Percentiles rank a stretch among this genome's conserved stretches.
phyloP scores from a whole-genome alignment of 2,797 vertebrate species.

The Lacerta viridis region DNA sequence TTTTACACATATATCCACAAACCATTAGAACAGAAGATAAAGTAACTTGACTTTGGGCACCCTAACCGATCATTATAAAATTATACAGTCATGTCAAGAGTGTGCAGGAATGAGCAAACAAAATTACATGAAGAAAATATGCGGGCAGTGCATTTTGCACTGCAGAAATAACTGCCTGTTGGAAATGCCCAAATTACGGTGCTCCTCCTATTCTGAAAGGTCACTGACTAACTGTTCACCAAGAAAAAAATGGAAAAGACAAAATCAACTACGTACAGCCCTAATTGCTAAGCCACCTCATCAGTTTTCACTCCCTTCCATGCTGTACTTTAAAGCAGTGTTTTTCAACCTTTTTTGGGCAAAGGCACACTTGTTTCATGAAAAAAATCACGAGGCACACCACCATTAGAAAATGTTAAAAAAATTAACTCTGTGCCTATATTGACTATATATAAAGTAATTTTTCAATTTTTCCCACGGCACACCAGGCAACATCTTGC shows the following conservation, averaged over 20 bases:
- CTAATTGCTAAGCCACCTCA: constrained; percentile 2
- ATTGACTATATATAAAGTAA: too few relatives aligned
- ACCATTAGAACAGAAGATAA: neutral
- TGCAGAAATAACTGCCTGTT: neutral
- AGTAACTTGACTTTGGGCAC: neutral
- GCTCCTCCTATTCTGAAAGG: constrained; percentile 21
- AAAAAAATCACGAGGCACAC: too few relatives aligned
- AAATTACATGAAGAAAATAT: neutral
- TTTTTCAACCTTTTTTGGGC: too few relatives aligned
- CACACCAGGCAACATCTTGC: too few relatives aligned
- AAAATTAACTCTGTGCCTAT: too few relatives aligned
- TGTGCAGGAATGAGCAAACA: neutral
- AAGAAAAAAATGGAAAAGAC: neutral
- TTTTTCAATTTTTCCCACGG: too few relatives aligned
- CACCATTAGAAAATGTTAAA: too few relatives aligned
- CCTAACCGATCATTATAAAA: neutral
- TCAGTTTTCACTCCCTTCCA: constrained; percentile 34
- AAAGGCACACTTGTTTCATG: too few relatives aligned
- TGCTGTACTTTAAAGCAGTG: neutral
- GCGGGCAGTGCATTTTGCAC: neutral
- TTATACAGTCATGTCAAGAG: neutral
- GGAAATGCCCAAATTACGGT: neutral
- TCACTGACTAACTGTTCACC: neutral
- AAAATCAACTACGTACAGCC: neutral
- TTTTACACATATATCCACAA: neutral